phyloP scores from a whole-genome alignment of 2,888 invertebrate species.

The Athalia circularis region DNA sequence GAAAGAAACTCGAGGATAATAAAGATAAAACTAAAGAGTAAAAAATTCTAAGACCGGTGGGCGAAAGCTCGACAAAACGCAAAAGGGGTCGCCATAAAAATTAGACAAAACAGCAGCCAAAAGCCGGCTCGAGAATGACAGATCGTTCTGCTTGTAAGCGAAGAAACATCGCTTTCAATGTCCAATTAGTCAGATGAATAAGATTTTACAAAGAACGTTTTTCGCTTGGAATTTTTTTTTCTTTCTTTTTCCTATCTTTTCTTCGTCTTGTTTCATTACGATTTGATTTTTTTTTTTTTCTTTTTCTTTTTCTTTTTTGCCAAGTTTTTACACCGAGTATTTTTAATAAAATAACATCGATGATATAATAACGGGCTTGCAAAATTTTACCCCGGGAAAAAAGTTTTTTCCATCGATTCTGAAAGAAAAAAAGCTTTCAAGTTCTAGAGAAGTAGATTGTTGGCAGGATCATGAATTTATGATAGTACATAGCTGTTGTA shows the following conservation, averaged over 20 bases:
- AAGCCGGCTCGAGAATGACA: slow-evolving; percentile 2
- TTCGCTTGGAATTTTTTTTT: not conserved
- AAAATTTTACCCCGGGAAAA: not conserved
- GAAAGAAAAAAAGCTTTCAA: not conserved
- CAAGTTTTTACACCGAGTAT: not conserved
- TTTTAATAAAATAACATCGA: not conserved
- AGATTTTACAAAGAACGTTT: not conserved
- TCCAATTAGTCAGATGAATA: slow-evolving; percentile 30
- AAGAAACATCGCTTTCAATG: slow-evolving; percentile 14
- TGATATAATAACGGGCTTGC: not conserved
- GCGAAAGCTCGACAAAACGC: not conserved
- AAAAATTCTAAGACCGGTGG: not conserved
- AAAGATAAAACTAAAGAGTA: not conserved
- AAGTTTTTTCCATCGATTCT: not conserved
- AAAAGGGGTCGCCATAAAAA: slow-evolving; percentile 1
- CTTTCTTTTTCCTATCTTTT: not conserved
- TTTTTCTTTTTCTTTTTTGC: not conserved
- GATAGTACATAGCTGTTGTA: too few species aligned
- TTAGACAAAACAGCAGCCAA: slow-evolving; percentile 4
- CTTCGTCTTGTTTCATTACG: not conserved
- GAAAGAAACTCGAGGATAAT: too few species aligned
- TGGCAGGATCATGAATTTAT: too few species aligned
- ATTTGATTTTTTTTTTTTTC: not conserved
- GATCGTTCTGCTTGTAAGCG: slow-evolving; percentile 8
- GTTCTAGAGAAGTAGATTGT: not conserved